These are phyloP conservation scores for Poliocrania exsul DNA, from an alignment of 2,797 vertebrate species.

Conservation along the genomic window DNA sequence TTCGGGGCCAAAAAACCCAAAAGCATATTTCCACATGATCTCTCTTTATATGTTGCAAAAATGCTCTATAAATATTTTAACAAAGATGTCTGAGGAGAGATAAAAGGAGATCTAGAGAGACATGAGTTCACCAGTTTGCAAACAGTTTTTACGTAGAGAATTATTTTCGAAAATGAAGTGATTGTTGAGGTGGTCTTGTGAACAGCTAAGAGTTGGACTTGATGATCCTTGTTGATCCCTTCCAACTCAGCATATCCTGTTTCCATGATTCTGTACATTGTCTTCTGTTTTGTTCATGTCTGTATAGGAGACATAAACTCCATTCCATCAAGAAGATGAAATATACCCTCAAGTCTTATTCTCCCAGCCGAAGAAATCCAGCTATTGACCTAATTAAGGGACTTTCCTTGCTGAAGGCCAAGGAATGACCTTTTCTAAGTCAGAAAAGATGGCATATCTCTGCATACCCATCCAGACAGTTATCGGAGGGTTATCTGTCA, in stretches of 20 bases:
- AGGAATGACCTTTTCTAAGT: slow-evolving; percentile 26
- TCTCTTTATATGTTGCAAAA: background rate
- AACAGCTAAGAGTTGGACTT: background rate
- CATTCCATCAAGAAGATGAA: background rate
- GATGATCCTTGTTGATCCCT: background rate
- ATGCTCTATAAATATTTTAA: background rate
- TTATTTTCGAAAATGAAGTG: background rate
- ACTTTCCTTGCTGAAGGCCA: slow-evolving; percentile 12
- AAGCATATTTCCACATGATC: background rate
- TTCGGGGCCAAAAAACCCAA: background rate
- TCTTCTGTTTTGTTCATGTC: background rate
- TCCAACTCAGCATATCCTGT: background rate
- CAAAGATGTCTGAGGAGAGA: background rate
- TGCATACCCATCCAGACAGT: background rate
- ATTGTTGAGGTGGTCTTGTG: background rate
- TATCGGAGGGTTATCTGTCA: slow-evolving; percentile 14
- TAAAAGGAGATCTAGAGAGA: background rate
- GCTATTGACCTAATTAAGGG: slow-evolving; percentile 34
- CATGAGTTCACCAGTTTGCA: background rate
- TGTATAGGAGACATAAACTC: background rate
- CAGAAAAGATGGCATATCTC: background rate
- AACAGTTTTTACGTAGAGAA: background rate
- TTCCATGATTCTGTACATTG: background rate
- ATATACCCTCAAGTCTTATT: background rate
- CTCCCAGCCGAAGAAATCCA: background rate